A percentile compares a stretch with the other conserved stretches of the same genome.
Conservation (phyloP, 2,888 invertebrate genomes). For the Resseliella maxima region DNA sequence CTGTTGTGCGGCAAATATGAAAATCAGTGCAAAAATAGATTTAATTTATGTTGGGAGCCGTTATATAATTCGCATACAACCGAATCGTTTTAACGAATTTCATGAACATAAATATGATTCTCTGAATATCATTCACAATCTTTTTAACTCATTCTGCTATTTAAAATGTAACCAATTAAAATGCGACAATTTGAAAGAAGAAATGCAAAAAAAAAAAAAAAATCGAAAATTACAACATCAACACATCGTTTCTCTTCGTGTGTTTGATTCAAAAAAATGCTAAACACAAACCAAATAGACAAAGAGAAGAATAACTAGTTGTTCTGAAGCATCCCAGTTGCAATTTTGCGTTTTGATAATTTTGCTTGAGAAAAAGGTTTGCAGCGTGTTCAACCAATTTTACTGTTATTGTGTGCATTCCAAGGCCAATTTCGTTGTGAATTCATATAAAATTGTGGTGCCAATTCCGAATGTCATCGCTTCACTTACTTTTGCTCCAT, state of each 20-base stretch:
- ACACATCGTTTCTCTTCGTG: background rate
- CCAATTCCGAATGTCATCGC: too few relatives aligned
- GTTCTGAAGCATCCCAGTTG: background rate
- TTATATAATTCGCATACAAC: background rate
- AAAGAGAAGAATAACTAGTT: background rate
- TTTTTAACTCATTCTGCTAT: background rate
- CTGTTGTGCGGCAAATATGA: background rate
- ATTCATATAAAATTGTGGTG: background rate
- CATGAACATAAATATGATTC: background rate
- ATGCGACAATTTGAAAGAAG: background rate
- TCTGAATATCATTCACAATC: background rate
- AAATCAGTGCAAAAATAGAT: slow-evolving; percentile 14
- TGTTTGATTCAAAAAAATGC: too few relatives aligned
- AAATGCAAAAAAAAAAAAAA: background rate
- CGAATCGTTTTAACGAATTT: background rate
- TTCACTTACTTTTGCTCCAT: background rate
- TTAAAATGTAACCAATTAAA: background rate
- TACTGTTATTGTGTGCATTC: background rate
- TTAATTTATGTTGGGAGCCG: slow-evolving; percentile 7
- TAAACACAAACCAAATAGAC: too few relatives aligned
- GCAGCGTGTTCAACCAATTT: background rate
- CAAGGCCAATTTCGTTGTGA: background rate
- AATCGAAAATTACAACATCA: slow-evolving; percentile 9
- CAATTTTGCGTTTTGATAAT: background rate
- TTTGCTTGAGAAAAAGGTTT: background rate